These are phyloP conservation scores for Neolamprologus toae DNA, from an alignment of 2,113 vertebrate species.

Conservation along the genomic window DNA sequence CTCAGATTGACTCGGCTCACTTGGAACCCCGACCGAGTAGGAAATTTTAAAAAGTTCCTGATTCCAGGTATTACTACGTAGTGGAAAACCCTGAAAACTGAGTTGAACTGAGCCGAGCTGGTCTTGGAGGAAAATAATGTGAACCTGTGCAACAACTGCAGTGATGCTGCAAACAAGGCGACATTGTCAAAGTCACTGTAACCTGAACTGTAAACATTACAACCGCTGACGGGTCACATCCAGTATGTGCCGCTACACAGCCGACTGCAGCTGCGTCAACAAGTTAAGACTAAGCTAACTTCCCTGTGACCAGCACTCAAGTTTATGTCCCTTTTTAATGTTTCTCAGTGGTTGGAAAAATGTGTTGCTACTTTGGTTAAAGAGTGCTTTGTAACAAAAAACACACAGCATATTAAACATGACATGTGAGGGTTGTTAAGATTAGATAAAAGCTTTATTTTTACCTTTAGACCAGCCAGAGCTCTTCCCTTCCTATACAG, in stretches of 20 bases:
- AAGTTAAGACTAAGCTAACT: background rate
- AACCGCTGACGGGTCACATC: background rate
- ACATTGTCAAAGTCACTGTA: background rate
- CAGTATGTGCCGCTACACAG: accelerated
- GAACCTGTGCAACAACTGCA: background rate
- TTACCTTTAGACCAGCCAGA: slow-evolving; percentile 76
- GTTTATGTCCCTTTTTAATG: background rate
- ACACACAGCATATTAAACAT: background rate
- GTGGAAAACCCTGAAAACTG: background rate
- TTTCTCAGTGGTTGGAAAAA: background rate
- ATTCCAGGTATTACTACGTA: background rate
- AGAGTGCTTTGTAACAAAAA: background rate
- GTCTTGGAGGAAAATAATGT: background rate
- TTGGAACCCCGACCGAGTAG: background rate
- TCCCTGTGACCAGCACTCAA: background rate
- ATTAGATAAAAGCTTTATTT: background rate
- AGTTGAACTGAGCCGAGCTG: accelerated
- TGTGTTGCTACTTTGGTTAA: background rate
- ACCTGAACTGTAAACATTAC: background rate
- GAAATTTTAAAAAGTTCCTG: background rate
- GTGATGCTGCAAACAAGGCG: background rate
- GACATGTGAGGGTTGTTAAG: no score
- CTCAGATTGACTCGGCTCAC: background rate
- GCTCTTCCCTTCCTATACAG: slow-evolving; percentile 78
- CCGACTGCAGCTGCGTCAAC: background rate